These are phyloP conservation scores for Lomographa bimaculata DNA, from an alignment of 2,888 invertebrate species.

Conservation along the genomic window DNA sequence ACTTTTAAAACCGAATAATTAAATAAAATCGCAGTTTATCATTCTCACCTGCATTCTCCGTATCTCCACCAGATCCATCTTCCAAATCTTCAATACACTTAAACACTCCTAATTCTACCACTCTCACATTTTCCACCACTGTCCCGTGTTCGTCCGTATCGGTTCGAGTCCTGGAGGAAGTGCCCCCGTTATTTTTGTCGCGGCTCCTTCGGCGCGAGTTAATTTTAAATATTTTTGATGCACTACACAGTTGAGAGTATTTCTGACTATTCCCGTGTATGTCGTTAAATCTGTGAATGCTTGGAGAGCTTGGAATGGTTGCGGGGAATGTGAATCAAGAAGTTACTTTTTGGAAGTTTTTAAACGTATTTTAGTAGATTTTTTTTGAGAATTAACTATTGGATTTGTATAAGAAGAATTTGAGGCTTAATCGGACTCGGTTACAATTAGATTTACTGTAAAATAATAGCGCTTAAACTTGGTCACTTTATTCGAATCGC, in stretches of 20 bases:
- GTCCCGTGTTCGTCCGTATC: slow-evolving; percentile 22
- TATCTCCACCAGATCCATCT: slow-evolving; percentile 14
- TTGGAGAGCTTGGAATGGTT: slow-evolving; percentile 19
- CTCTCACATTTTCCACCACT: slow-evolving; percentile 11
- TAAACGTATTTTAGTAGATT: too few species aligned
- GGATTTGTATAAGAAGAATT: too few species aligned
- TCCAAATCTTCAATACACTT: neutral
- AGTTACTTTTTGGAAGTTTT: slow-evolving; percentile 8
- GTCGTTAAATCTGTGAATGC: slow-evolving; percentile 30
- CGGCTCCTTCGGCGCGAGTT: slow-evolving; percentile 54
- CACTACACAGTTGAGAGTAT: slow-evolving; percentile 47
- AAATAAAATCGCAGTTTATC: too few species aligned
- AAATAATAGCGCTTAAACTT: too few species aligned
- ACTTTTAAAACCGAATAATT: too few species aligned
- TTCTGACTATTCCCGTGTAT: slow-evolving; percentile 46
- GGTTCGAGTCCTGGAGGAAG: slow-evolving; percentile 41
- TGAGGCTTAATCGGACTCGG: too few species aligned
- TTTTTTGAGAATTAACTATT: too few species aligned
- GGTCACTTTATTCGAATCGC: too few species aligned
- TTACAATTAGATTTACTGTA: too few species aligned
- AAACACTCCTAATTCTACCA: slow-evolving; percentile 5
- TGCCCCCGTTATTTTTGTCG: slow-evolving; percentile 56
- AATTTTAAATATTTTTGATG: slow-evolving; percentile 74
- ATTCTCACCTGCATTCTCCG: slow-evolving; percentile 16
- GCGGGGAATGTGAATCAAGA: slow-evolving; percentile 4